Base-by-base conservation (phyloP, 1,140 invertebrate genomes). In the Scaptodrosophila lebanonensis region DNA sequence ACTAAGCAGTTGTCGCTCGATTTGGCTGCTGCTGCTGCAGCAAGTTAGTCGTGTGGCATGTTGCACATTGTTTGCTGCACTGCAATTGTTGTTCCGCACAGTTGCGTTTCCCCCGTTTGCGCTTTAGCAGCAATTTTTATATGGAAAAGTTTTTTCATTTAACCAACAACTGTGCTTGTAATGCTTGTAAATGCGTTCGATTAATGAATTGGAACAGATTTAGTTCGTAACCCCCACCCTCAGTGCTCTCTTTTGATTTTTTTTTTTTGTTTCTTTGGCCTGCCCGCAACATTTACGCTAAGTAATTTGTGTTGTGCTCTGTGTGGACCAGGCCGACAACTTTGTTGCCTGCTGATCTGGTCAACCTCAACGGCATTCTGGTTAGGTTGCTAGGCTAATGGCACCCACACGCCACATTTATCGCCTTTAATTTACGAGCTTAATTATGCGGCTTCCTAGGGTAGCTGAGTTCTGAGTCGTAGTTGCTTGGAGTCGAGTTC, bases 1-100 rank as follows among this genome's bases (percentile, higher is more conserved):
- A 4, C 22, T 25, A 25, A 25, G 22, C 22, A 72, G 68, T 72
- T 72, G 68, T 77, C 68, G 75, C 73, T 77, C 59, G 54, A 79
- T 77, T 77, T 77, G 73, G 63, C 58, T 48, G 63, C 51, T 39
- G 29, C 16, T 42, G 39, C 54, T n/a, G n/a, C n/a, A n/a, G n/a
- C n/a, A n/a, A 38, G 29, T 52, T 44, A 27, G 35, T 30, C 44
- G 50, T 16, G 20, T 7, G 12, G 29, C 45, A 58, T 75, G 60
- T 65, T 75, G 70, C 72, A 79, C 75, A 77, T 77, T 77, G 72
- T 72, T 79, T 57, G 57, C 40, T 18, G 58, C 67, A 62, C 60
- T 65, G 68, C 73, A 77, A 77, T 77, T 79, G 73, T 79, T 82
- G 73, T 79, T 82, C 75, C 75, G 73, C 75, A 73, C 66, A 79